Percentiles rank a stretch among this genome's conserved stretches.
Conservation (phyloP, 2,113 vertebrate species). For the Proterorhinus semilunaris region DNA sequence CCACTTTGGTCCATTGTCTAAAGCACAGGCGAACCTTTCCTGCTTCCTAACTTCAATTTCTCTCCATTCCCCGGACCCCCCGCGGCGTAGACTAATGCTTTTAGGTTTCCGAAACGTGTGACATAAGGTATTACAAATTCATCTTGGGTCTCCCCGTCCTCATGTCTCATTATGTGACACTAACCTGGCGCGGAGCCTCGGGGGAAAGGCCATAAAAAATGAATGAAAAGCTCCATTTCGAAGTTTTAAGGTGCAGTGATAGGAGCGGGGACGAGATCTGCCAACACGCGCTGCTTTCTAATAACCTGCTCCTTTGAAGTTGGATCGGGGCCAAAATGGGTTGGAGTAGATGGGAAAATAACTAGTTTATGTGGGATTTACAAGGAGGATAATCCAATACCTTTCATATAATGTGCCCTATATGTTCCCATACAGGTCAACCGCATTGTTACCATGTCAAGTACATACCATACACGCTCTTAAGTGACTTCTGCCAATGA, state of each 20-base stretch:
- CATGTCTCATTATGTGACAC: slow-evolving; percentile 27
- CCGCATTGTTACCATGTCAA: too few relatives aligned
- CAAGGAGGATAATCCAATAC: too few relatives aligned
- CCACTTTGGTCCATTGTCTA: too few relatives aligned
- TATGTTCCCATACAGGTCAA: too few relatives aligned
- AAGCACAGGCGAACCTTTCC: not conserved
- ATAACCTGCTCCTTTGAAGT: not conserved
- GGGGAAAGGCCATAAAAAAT: slow-evolving; percentile 26
- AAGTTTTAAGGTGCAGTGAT: slow-evolving; percentile 4
- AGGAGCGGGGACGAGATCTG: not conserved
- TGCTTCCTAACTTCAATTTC: not conserved
- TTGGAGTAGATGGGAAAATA: too few relatives aligned
- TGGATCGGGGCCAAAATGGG: too few relatives aligned
- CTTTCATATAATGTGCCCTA: too few relatives aligned
- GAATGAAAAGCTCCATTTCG: slow-evolving; percentile 20
- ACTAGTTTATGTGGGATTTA: too few relatives aligned
- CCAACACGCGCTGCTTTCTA: not conserved
- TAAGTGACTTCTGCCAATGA: too few relatives aligned
- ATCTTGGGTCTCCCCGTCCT: slow-evolving; percentile 10
- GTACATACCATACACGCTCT: too few relatives aligned
- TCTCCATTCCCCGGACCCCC: not conserved
- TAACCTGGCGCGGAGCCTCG: not conserved
- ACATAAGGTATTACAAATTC: slow-evolving; percentile 33
- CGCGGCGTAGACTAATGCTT: slow-evolving; percentile 27
- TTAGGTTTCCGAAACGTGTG: not conserved